Evolutionary conservation across 37 sponge, comb jelly and placozoan species (phyloP).

Genomic region (Mnemiopsis leidyi): DNA sequence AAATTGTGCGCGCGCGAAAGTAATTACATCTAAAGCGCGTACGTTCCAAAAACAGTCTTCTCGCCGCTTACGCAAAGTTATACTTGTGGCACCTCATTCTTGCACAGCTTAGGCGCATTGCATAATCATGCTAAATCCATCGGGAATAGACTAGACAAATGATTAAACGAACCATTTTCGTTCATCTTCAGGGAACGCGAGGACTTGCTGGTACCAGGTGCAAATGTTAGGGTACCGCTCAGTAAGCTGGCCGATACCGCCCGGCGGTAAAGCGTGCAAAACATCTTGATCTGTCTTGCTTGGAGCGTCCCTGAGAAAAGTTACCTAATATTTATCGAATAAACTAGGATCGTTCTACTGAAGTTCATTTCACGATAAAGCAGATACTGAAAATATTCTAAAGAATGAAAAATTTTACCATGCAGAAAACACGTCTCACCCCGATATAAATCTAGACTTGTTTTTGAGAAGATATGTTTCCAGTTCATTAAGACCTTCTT

Average conservation of each 20-base stretch:
- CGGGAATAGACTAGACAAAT: background rate
- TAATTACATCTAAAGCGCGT: too few relatives aligned
- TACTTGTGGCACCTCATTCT: too few relatives aligned
- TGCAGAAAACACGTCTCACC: constrained; percentile 1
- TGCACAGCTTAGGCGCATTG: background rate
- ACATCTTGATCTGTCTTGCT: constrained; percentile 52
- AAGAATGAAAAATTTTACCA: too few relatives aligned
- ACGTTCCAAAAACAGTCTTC: background rate
- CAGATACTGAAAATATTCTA: too few relatives aligned
- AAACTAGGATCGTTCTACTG: background rate
- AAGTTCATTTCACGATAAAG: too few relatives aligned
- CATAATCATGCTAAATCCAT: background rate
- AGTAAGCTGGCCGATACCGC: background rate
- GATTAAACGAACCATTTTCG: background rate
- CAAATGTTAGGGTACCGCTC: constrained; percentile 15
- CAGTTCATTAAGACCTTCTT: constrained; percentile 73
- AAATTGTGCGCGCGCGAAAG: background rate
- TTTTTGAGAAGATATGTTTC: constrained; percentile 71
- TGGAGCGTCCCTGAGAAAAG: background rate
- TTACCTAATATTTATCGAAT: background rate
- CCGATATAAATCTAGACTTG: background rate
- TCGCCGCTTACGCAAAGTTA: constrained; percentile 3
- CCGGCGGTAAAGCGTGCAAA: background rate
- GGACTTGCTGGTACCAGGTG: constrained; percentile 5
- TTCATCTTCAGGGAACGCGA: constrained; percentile 24